Percentiles rank a stretch among this genome's conserved stretches.
These are phyloP conservation scores for Aporrectodea caliginosa DNA, from an alignment of 1,140 invertebrate species.

Conservation along the genomic window DNA sequence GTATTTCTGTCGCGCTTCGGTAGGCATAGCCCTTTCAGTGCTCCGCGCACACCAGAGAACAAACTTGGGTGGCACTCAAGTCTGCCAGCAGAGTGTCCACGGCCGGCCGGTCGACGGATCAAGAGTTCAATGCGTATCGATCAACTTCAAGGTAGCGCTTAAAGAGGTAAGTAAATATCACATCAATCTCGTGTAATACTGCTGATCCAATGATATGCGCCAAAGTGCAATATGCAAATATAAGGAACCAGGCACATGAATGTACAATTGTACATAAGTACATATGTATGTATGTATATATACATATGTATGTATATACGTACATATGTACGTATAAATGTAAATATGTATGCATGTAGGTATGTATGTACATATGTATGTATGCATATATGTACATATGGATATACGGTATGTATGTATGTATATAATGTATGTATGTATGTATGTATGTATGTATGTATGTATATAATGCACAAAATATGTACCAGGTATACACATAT, in stretches of 20 bases:
- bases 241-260: neutral
- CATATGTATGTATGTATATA: slow-evolving; percentile 8
- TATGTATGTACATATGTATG: neutral
- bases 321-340: neutral
- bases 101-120: neutral
- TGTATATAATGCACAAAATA: slow-evolving; percentile 13
- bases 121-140: neutral
- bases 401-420: slow-evolving; percentile 11
- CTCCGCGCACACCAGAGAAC: neutral
- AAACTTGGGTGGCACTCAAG: neutral
- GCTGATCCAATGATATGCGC: neutral
- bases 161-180: neutral
- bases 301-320: neutral
- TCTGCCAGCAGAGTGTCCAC: neutral
- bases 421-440: slow-evolving; percentile 5
- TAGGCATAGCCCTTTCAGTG: neutral
- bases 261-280: slow-evolving; percentile 2
- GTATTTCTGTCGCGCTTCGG: neutral
- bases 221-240: too few species aligned
- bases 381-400: slow-evolving; percentile 13
- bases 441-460: slow-evolving; percentile 1
- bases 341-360: neutral
- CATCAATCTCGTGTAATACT: neutral
- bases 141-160: neutral
- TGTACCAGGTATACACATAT: too few species aligned